Percentiles rank a stretch among this genome's conserved stretches.
These are phyloP conservation scores for Sebastes fasciatus DNA, from an alignment of 2,113 vertebrate species.

Conservation along the genomic window DNA sequence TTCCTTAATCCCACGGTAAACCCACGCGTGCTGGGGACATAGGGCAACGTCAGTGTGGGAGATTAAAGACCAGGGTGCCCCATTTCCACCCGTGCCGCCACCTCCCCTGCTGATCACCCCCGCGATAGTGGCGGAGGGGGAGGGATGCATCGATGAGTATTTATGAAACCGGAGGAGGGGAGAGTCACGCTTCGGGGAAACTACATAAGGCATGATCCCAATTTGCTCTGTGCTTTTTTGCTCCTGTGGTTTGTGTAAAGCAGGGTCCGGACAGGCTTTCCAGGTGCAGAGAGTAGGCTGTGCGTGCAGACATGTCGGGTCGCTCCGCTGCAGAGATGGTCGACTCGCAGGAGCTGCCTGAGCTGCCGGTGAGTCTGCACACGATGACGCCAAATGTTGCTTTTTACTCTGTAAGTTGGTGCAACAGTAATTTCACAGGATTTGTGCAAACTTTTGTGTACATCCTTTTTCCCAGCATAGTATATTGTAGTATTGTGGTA, in stretches of 20 bases:
- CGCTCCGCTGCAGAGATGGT: constrained; percentile 79
- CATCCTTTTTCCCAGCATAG: background rate
- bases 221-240: constrained; percentile 20
- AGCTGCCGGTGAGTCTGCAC: constrained; percentile 81
- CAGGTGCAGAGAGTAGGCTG: constrained; percentile 72
- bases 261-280: constrained; percentile 71
- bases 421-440: background rate
- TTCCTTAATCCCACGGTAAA: constrained; percentile 68
- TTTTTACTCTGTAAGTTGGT: background rate
- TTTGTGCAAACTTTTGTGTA: background rate
- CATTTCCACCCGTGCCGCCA: constrained; percentile 25
- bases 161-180: constrained; percentile 35
- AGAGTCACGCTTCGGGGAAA: background rate
- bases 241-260: constrained; percentile 38
- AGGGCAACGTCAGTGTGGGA: constrained; percentile 23
- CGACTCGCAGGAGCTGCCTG: constrained; percentile 79
- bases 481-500: background rate
- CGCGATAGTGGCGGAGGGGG: constrained; percentile 5
- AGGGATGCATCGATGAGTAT: constrained; percentile 18
- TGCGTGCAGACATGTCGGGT: constrained; percentile 64
- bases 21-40: constrained; percentile 29
- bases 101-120: constrained; percentile 34
- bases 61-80: constrained; percentile 53
- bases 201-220: constrained; percentile 66
- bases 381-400: background rate